A percentile compares a stretch with the other conserved stretches of the same genome.
phyloP scores from a whole-genome alignment of 2,888 invertebrate species.

The Lasius platythorax region DNA sequence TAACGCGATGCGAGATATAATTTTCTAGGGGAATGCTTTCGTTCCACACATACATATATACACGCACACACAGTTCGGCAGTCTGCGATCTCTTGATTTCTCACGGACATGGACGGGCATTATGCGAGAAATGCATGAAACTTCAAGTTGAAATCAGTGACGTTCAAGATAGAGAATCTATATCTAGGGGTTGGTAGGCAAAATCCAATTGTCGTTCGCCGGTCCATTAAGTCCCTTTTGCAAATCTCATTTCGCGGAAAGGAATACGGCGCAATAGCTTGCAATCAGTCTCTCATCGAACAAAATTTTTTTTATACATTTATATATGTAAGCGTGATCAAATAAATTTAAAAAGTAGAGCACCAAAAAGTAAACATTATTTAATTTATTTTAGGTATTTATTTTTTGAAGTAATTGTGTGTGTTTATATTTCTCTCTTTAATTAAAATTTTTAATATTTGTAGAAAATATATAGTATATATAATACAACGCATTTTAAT shows the following conservation, averaged over 20 bases:
- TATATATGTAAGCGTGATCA: neutral
- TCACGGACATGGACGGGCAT: slow-evolving; percentile 4
- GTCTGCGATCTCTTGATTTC: slow-evolving; percentile 46
- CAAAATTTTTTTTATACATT: slow-evolving; percentile 10
- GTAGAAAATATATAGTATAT: neutral
- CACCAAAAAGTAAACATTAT: neutral
- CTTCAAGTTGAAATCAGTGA: slow-evolving; percentile 60
- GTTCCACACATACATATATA: neutral
- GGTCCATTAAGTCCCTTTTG: slow-evolving; percentile 59
- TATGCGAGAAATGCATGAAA: slow-evolving; percentile 38
- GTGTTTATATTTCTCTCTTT: neutral
- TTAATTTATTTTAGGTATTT: neutral
- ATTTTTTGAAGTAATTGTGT: neutral
- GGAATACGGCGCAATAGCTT: slow-evolving; percentile 35
- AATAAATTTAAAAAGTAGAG: neutral
- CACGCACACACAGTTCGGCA: neutral
- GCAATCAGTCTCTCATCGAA: slow-evolving; percentile 20
- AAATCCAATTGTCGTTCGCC: slow-evolving; percentile 63
- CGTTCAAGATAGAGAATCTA: slow-evolving; percentile 37
- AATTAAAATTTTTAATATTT: neutral
- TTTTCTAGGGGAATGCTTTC: slow-evolving; percentile 48
- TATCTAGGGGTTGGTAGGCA: neutral
- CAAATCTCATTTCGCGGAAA: slow-evolving; percentile 56
- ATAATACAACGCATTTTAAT: neutral
- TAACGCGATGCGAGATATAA: slow-evolving; percentile 37